Percentiles rank a stretch among this genome's conserved stretches.
Conservation (phyloP, 2,888 invertebrate species). For the Anthophora plumipes region DNA sequence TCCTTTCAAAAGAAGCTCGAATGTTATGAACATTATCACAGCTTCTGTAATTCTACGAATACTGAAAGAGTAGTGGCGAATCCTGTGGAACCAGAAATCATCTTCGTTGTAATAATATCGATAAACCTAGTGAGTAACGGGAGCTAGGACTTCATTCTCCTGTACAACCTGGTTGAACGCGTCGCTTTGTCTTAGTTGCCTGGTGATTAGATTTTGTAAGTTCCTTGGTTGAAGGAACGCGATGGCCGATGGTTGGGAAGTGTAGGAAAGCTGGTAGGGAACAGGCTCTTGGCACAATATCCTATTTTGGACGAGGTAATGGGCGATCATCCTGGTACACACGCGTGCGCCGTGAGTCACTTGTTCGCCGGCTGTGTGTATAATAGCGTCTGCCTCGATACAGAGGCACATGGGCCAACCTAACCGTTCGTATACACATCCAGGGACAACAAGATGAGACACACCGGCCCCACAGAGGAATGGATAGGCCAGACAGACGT, state of each 20-base stretch:
- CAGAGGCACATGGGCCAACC: conserved; percentile 29
- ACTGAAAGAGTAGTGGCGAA: neutral
- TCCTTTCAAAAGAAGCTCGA: conserved; percentile 26
- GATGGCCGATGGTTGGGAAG: conserved; percentile 20
- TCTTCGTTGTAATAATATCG: conserved; percentile 41
- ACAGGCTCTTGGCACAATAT: conserved; percentile 73
- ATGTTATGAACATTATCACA: neutral
- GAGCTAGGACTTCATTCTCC: conserved; percentile 41
- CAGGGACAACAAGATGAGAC: conserved; percentile 68
- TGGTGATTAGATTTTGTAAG: conserved; percentile 70
- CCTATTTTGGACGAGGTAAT: conserved; percentile 77
- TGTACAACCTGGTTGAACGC: conserved; percentile 14
- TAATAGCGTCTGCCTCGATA: conserved; percentile 52
- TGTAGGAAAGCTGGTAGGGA: conserved; percentile 40
- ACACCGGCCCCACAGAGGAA: conserved; percentile 67
- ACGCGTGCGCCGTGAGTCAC: conserved; percentile 58
- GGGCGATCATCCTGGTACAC: conserved; percentile 72
- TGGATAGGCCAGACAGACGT: conserved; percentile 81
- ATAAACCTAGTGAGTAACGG: conserved; percentile 25
- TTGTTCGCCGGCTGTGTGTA: conserved; percentile 56
- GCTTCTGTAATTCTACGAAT: conserved; percentile 15
- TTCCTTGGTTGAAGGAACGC: conserved; percentile 50
- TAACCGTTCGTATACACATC: conserved; percentile 61
- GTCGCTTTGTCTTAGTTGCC: conserved; percentile 61
- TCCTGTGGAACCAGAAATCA: conserved; percentile 1